Percentiles rank a stretch among this genome's conserved stretches.
Conservation (phyloP, 2,888 invertebrate species). For the Entomobrya proxima region DNA sequence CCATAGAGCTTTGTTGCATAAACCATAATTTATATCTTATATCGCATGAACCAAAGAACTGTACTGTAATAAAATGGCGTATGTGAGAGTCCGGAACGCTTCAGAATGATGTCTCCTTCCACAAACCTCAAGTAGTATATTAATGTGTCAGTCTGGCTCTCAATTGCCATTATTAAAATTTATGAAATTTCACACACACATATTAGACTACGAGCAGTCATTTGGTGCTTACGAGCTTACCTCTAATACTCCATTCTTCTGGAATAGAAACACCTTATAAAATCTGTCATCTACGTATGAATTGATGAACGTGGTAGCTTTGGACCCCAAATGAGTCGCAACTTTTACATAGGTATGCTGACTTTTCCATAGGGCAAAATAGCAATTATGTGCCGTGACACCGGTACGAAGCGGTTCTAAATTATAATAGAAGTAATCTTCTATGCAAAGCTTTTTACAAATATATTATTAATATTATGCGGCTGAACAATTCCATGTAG, state of each 20-base stretch:
- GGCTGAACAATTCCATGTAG: background rate
- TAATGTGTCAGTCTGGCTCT: background rate
- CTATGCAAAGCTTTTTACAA: background rate
- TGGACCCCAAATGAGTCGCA: background rate
- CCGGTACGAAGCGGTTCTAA: conserved; percentile 46
- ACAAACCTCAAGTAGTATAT: background rate
- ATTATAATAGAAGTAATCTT: background rate
- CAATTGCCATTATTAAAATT: conserved; percentile 3
- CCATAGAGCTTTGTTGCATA: no score
- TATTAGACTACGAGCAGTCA: background rate
- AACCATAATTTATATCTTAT: no score
- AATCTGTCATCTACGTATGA: background rate
- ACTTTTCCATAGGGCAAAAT: background rate
- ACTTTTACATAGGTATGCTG: background rate
- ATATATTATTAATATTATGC: conserved; percentile 17
- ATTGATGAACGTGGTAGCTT: background rate
- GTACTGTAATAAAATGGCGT: no score
- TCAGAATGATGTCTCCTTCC: background rate
- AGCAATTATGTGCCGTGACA: background rate
- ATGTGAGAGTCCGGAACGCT: no score
- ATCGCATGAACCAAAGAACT: no score
- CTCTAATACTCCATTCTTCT: background rate
- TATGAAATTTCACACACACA: background rate
- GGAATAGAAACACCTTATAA: conserved; percentile 16
- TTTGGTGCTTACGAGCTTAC: background rate